A percentile compares a stretch with the other conserved stretches of the same genome.
Evolutionary conservation across 2,888 invertebrate genomes (phyloP).

Genomic region (Pachycephus smyrnensis): DNA sequence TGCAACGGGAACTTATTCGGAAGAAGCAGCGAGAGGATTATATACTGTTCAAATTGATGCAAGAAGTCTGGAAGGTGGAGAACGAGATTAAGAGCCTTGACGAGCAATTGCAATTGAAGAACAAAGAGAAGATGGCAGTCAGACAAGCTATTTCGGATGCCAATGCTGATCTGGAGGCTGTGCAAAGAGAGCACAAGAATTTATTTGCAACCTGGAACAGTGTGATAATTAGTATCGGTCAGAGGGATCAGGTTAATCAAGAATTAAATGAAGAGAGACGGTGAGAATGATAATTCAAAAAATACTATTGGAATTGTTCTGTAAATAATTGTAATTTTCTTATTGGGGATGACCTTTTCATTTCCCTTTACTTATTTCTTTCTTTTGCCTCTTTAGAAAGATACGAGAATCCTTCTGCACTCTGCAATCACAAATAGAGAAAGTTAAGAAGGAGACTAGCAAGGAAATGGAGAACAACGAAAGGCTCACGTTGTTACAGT

Average conservation of each 20-base stretch:
- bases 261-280: slow-evolving; percentile 73
- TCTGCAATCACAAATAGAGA: slow-evolving; percentile 72
- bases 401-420: slow-evolving; percentile 72
- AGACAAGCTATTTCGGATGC: slow-evolving; percentile 75
- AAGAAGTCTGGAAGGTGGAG: slow-evolving; percentile 79
- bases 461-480: slow-evolving; percentile 79
- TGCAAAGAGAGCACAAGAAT: slow-evolving; percentile 78
- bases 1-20: slow-evolving; percentile 60
- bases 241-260: slow-evolving; percentile 76
- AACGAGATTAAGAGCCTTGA: slow-evolving; percentile 74
- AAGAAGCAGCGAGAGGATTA: slow-evolving; percentile 71
- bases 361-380: slow-evolving; percentile 6
- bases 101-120: slow-evolving; percentile 76
- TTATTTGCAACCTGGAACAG: slow-evolving; percentile 81
- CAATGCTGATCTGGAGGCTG: slow-evolving; percentile 79
- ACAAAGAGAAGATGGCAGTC: slow-evolving; percentile 72
- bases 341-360: not conserved
- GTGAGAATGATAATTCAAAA: slow-evolving; percentile 60
- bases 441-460: slow-evolving; percentile 74
- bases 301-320: slow-evolving; percentile 12
- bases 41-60: slow-evolving; percentile 75
- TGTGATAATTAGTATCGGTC: slow-evolving; percentile 77
- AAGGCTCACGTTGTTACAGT: slow-evolving; percentile 72
- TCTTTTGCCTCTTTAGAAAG: slow-evolving; percentile 65
- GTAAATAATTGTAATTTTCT: slow-evolving; percentile 14